Evolutionary conservation across 2,888 invertebrate species (phyloP), one percentile per base, ranked within the genome.

Genomic region (Caenorhabditis japonica): DNA sequence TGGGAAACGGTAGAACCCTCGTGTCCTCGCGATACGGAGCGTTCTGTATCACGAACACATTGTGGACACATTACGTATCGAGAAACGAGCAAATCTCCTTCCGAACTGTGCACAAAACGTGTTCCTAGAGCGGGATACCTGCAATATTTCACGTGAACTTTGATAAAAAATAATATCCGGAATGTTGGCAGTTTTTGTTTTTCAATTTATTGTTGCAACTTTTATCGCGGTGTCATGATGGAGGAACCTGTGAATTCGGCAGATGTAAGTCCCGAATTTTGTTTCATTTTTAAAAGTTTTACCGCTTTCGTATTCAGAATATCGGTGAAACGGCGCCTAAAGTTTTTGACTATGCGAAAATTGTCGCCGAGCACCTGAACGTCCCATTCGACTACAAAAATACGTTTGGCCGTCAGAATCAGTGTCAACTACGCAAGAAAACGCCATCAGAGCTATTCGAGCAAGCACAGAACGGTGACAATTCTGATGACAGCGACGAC

Each of bases 61-160:
- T 92, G 91, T 0, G 94, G 93, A 88, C 99, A 99, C 0, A 96
- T 94, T 75, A 97, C 93, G 60, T 97, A 89, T 10, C 97, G 91
- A 0, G 96, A 97, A 55, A 99, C 94, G 38, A 99, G 90, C 88
- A 96, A 93, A 83, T 94, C 92, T 0, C 97, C 97, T 76, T 96
- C 95, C 0, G 95, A 95, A 0, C 97, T 97, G 88, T 99, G 97
- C 2, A 96, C 95, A 89, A 99, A 99, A 39, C 97, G 91, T 0
- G 96, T 96, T 19, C 97, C 97, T 25, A 90, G 62, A 8, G 80
- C 62, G 1, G 84, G 83, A 41, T 78, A 82, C 79, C 81, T 81
- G 52, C 3, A 73, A 61, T 19, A 23, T 34, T 19, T 56, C 59
- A 8, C 60, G 60, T 51, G 51, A 59, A 30, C 59, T 51, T n/a